phyloP scores from a whole-genome alignment of 2,888 invertebrate species.

The Hymenopus coronatus region DNA sequence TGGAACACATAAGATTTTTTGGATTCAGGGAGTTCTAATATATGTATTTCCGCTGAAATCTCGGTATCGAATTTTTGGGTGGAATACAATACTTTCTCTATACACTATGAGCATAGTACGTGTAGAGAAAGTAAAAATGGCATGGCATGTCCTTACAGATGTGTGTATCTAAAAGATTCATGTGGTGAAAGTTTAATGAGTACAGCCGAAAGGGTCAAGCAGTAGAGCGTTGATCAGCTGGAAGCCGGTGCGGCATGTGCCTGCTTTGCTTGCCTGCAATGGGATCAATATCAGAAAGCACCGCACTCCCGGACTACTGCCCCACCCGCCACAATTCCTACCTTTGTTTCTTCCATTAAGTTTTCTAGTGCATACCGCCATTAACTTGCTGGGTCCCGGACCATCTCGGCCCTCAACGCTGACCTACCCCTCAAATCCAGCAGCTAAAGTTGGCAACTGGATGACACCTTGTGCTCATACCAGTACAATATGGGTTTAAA shows the following conservation, averaged over 20 bases:
- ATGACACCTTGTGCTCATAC: too few relatives aligned
- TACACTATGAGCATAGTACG: too few relatives aligned
- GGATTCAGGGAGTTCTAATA: too few relatives aligned
- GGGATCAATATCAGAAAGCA: slow-evolving; percentile 1
- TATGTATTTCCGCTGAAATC: too few relatives aligned
- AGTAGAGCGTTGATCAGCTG: neutral
- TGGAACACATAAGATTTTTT: too few relatives aligned
- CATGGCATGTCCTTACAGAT: neutral
- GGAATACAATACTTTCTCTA: too few relatives aligned
- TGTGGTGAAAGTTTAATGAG: neutral
- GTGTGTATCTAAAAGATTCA: neutral
- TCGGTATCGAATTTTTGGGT: too few relatives aligned
- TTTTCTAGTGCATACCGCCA: neutral
- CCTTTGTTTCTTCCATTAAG: neutral
- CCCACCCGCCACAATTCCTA: neutral
- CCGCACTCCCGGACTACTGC: neutral
- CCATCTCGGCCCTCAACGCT: neutral
- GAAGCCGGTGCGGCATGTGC: neutral
- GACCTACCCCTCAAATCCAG: neutral
- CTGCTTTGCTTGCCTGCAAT: neutral
- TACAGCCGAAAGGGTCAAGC: neutral
- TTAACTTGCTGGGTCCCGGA: neutral
- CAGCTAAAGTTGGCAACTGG: neutral
- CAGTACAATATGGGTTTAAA: too few relatives aligned
- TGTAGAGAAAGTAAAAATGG: too few relatives aligned